Evolutionary conservation across 2,113 vertebrate genomes (phyloP).

Genomic region (Triplophysa siluroides): DNA sequence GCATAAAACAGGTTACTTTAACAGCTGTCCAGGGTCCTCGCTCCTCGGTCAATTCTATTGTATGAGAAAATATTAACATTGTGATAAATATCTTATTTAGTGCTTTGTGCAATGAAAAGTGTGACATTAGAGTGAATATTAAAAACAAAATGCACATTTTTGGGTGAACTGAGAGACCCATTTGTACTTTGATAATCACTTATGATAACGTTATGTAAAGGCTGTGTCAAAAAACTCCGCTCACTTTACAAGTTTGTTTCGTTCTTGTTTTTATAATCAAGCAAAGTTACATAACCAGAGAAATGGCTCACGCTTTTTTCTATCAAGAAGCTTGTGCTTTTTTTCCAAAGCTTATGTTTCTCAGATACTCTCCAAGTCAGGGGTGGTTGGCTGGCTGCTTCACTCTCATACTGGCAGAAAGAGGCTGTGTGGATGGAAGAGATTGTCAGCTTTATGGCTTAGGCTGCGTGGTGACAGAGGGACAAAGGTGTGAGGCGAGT

Average conservation of each 20-base stretch:
- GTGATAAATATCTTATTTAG: too few species aligned
- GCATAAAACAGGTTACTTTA: not conserved
- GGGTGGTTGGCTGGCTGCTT: slow-evolving; percentile 33
- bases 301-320: slow-evolving; percentile 8
- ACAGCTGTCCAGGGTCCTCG: not conserved
- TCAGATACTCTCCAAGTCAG: slow-evolving; percentile 22
- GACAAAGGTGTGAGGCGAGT: slow-evolving; percentile 49
- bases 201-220: too few species aligned
- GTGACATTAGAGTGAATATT: too few species aligned
- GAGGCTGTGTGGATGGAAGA: slow-evolving; percentile 40
- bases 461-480: slow-evolving; percentile 26
- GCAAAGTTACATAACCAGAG: slow-evolving; percentile 32
- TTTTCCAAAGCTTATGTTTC: slow-evolving; percentile 28
- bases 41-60: too few species aligned
- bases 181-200: too few species aligned
- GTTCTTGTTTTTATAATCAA: slow-evolving; percentile 36
- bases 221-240: too few species aligned
- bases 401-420: slow-evolving; percentile 29
- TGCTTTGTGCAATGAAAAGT: too few species aligned
- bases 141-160: too few species aligned
- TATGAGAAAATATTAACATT: too few species aligned
- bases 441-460: slow-evolving; percentile 54
- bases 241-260: slow-evolving; percentile 23
- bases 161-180: too few species aligned
- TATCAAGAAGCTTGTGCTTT: slow-evolving; percentile 25